Base-by-base conservation (phyloP, 1,140 invertebrate species). In the Magallana angulata region DNA sequence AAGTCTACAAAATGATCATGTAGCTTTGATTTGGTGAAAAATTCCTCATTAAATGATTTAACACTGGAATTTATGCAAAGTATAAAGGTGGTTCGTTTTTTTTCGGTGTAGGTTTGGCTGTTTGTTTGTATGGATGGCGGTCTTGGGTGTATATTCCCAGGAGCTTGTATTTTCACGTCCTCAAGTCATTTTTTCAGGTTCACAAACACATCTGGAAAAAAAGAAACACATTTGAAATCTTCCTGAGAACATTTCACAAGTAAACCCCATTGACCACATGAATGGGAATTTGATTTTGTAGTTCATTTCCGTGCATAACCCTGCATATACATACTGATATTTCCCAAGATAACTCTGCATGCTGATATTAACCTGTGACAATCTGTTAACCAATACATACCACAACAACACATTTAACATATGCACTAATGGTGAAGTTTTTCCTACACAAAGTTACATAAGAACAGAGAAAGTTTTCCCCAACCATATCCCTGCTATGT, bases 81-180 rank as follows among this genome's bases (percentile, higher is more conserved):
- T n/a, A 62, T n/a, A 62, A n/a, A 16, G 60, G 5, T 62, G 8
- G 11, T 12, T 12, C 12, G 11, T 11, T 62, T 48, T 11, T 62
- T 48, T 62, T 62, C 8, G n/a, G 60, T 62, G 14, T 9, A 12
- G 12, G 5, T 12, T 62, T 62, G 60, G 9, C 60, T 62, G 60
- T 62, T 62, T 12, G 60, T 62, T n/a, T 62, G 60, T 62, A 11
- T 62, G 60, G 14, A 16, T 60, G 59, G 59, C 5, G 5, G 60
- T 62, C n/a, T 62, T 62, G 14, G 60, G 60, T 62, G 60, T 62
- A n/a, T 62, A 16, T 62, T 62, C 60, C 60, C 60, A 62, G 60
- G 9, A n/a, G 14, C n/a, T 62, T 16, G 14, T 12, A n/a, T 62
- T 62, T 62, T 6, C 60, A 62, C n/a, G 14, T n/a, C 60, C 60